Conservation (phyloP, 2,113 vertebrate genomes). For the Corythornis cristatus region DNA sequence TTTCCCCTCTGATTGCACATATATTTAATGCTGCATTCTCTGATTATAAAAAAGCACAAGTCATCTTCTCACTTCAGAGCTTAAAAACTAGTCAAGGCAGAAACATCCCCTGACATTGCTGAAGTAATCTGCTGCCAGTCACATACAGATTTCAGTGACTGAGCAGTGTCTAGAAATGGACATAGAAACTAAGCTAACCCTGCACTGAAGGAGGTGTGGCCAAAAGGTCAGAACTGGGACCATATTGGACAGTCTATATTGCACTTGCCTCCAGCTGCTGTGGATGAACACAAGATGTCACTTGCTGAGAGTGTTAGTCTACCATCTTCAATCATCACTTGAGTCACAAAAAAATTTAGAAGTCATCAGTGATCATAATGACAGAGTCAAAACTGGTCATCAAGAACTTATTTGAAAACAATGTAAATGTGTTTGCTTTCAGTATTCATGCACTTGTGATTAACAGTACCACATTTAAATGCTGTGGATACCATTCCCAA, state of each 20-base stretch:
- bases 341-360: not conserved
- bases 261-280: not conserved
- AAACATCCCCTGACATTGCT: slow-evolving; percentile 10
- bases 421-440: not conserved
- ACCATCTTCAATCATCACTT: not conserved
- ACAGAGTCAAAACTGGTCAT: not conserved
- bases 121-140: not conserved
- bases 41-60: not conserved
- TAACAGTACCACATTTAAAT: not conserved
- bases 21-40: not conserved
- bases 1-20: not conserved
- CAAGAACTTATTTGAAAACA: not conserved
- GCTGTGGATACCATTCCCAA: not conserved
- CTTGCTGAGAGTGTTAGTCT: not conserved
- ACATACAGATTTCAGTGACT: not conserved
- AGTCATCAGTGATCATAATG: not conserved
- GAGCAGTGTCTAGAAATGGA: not conserved
- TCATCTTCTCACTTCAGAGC: slow-evolving; percentile 22
- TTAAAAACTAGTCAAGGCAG: slow-evolving; percentile 3
- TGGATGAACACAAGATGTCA: not conserved
- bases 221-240: not conserved
- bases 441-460: not conserved
- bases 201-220: not conserved
- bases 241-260: not conserved
- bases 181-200: not conserved